Conservation (phyloP, 2,888 invertebrate genomes). For the Plebejus anna region DNA sequence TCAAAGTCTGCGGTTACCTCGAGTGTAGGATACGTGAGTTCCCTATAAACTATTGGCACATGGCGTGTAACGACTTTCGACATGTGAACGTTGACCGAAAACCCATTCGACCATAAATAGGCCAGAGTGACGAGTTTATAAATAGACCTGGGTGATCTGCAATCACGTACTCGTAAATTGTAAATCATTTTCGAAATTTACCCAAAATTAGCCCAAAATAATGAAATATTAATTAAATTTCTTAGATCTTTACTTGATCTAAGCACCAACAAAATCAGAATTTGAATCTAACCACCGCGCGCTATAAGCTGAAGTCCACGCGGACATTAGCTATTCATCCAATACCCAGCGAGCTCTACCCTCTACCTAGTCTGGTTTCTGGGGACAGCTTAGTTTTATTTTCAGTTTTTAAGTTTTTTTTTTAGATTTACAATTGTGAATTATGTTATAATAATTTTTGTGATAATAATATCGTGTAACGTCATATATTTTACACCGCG, state of each 20-base stretch:
- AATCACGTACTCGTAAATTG: neutral
- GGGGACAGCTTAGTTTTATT: too few relatives aligned
- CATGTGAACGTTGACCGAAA: slow-evolving; percentile 12
- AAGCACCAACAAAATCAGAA: too few relatives aligned
- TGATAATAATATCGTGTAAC: neutral
- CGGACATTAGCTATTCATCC: too few relatives aligned
- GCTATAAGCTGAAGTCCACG: too few relatives aligned
- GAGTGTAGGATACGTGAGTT: neutral
- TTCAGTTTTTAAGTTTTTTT: too few relatives aligned
- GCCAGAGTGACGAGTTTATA: neutral
- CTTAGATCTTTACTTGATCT: neutral
- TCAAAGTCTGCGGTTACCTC: neutral
- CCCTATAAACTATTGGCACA: slow-evolving; percentile 1
- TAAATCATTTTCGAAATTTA: neutral
- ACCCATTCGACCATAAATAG: neutral
- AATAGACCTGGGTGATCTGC: slow-evolving; percentile 1
- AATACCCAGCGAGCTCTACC: too few relatives aligned
- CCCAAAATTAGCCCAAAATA: neutral
- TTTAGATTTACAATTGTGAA: too few relatives aligned
- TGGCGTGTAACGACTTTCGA: slow-evolving; percentile 31
- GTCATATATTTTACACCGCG: neutral
- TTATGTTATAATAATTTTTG: neutral
- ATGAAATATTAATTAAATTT: neutral
- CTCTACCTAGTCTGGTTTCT: too few relatives aligned
- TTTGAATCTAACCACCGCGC: too few relatives aligned